Evolutionary conservation across 1,140 invertebrate species (phyloP), one percentile per base, ranked within the genome.

Genomic region (Paraescarpia echinospica): DNA sequence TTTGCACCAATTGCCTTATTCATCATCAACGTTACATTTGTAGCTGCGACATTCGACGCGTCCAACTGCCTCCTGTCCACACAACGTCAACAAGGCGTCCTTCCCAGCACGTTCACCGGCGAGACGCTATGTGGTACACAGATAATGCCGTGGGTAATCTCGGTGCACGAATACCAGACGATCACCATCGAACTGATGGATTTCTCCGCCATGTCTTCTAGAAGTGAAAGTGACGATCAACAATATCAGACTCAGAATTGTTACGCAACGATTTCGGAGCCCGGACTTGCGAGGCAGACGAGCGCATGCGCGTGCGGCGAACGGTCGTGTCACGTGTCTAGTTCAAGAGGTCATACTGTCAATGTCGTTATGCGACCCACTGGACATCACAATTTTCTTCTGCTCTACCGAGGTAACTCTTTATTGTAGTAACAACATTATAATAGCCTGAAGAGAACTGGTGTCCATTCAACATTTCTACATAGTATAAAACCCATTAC

Each of bases 91-190:
- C 34, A 90, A n/a, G 90, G 90, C n/a, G 34, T 90, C 27, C 35
- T 90, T 18, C 90, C 90, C n/a, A 90, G 90, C 90, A 22, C 90
- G 2, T 35, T 90, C 90, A 41, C 90, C 1, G 90, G 35, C 34
- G 90, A 90, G 34, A 90, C 90, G n/a, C 18, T 34, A 12, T 90
- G 90, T 31, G 90, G 90, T 4, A 90, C 90, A 27, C 34, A 90
- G 34, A 41, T 41, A 12, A 90, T 34, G 34, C 90, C 90, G 18
- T 90, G 90, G 90, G 90, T 90, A 1, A 90, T 90, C 90, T 90
- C 90, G 27, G 90, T 90, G 34, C 34, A 41, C 90, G 35, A 90
- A 33, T 34, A 77, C 27, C 59, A 77, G 27, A 77, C 59, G 59
- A 77, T 77, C 59, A 77, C 59, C 59, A 4, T 77, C 27, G 59